Evolutionary conservation across 1,140 invertebrate species (phyloP).

Genomic region (Acarapis woodi): DNA sequence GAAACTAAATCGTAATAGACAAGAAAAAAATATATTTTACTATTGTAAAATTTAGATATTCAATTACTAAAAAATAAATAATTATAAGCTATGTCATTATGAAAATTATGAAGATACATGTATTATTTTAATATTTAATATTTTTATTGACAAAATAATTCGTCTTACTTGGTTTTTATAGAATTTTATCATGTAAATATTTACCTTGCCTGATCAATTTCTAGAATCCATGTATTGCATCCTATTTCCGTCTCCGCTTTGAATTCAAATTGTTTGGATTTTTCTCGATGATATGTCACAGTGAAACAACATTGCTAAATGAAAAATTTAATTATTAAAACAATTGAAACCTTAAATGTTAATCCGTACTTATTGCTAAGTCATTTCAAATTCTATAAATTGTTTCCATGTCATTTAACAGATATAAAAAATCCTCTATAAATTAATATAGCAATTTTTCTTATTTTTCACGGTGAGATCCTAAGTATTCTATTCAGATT

Average conservation of each 20-base stretch:
- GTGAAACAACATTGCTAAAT: constrained; percentile 61
- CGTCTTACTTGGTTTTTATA: neutral
- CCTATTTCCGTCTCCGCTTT: constrained; percentile 49
- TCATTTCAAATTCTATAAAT: no score
- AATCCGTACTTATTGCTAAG: no score
- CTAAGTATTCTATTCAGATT: no score
- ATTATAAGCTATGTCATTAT: no score
- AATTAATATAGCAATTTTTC: no score
- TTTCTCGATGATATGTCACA: constrained; percentile 55
- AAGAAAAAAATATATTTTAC: constrained; percentile 6
- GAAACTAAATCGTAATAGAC: constrained; percentile 31
- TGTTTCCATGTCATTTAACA: constrained; percentile 1
- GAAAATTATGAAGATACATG: neutral
- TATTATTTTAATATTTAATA: neutral
- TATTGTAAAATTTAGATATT: no score
- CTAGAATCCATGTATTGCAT: constrained; percentile 64
- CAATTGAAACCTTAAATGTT: no score
- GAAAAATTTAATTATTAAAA: no score
- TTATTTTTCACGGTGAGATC: no score
- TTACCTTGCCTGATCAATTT: constrained; percentile 55
- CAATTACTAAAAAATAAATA: no score
- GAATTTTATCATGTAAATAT: neutral
- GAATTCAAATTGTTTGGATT: constrained; percentile 58
- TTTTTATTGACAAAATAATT: neutral
- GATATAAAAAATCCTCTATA: neutral